Percentiles rank a stretch among this genome's conserved stretches.
Conservation (phyloP, 2,888 invertebrate genomes). For the Cheiracanthium punctorium region DNA sequence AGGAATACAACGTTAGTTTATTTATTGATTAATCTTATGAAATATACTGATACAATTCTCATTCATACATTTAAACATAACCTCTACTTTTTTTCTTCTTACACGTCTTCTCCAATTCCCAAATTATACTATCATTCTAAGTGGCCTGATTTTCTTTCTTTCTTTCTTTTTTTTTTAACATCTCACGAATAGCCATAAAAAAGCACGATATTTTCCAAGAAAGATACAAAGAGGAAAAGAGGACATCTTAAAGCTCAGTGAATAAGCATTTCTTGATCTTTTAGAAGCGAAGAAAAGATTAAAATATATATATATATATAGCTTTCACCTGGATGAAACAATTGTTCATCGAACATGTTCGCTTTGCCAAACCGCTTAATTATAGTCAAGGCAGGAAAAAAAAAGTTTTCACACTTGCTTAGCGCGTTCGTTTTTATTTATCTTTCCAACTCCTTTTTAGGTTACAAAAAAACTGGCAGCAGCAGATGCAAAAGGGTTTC, state of each 20-base stretch:
- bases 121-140: too few species aligned
- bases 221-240: background rate
- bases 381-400: conserved; percentile 24
- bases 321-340: conserved; percentile 35
- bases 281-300: conserved; percentile 18
- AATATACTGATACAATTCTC: too few species aligned
- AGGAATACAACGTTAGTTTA: too few species aligned
- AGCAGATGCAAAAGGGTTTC: background rate
- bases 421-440: conserved; percentile 33
- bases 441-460: conserved; percentile 2
- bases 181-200: background rate
- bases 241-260: conserved; percentile 23
- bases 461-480: background rate
- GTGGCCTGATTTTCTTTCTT: too few species aligned
- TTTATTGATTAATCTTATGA: too few species aligned
- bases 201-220: background rate
- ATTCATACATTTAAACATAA: too few species aligned
- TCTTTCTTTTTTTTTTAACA: too few species aligned
- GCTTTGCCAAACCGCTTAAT: conserved; percentile 32
- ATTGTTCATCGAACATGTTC: conserved; percentile 39
- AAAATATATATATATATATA: too few species aligned
- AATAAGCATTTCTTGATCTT: background rate
- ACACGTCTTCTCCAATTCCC: too few species aligned
- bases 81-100: too few species aligned
- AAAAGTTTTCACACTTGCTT: conserved; percentile 47